These are phyloP conservation scores for Zaprionus inermis DNA, from an alignment of 1,140 invertebrate genomes.

Conservation along the genomic window DNA sequence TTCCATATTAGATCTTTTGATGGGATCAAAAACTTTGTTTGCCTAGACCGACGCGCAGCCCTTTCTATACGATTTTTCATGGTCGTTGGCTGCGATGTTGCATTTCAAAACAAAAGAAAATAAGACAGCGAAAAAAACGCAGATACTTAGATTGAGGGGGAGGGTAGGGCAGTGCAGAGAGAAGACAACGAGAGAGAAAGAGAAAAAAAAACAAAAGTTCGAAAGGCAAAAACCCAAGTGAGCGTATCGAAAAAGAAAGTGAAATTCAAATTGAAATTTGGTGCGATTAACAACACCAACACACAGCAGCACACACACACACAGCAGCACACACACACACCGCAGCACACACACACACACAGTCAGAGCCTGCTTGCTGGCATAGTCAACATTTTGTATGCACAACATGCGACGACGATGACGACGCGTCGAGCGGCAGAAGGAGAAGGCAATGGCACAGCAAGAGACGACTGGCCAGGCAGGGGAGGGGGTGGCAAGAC, in stretches of 20 bases:
- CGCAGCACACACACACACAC: conserved; percentile 45
- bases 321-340: conserved; percentile 33
- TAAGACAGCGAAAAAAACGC: conserved; percentile 23
- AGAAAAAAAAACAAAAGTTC: conserved; percentile 63
- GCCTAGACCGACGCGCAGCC: conserved; percentile 22
- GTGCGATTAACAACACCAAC: conserved; percentile 75
- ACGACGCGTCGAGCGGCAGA: neutral
- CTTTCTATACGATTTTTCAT: conserved; percentile 72
- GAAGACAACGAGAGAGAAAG: conserved; percentile 12
- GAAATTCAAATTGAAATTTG: conserved; percentile 83
- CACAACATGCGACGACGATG: conserved; percentile 60
- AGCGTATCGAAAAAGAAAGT: conserved; percentile 83
- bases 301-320: conserved; percentile 43
- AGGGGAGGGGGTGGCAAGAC: neutral
- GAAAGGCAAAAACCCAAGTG: conserved; percentile 81
- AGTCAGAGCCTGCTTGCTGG: conserved; percentile 34
- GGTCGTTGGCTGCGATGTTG: conserved; percentile 60
- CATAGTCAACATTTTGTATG: conserved; percentile 74
- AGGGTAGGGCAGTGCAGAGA: conserved; percentile 1
- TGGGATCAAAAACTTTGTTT: neutral
- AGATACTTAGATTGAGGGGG: conserved; percentile 13
- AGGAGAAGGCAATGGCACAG: neutral
- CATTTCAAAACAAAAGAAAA: conserved; percentile 65
- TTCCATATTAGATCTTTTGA: conserved; percentile 8
- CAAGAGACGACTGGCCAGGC: neutral